Base-by-base conservation (phyloP, 1,140 invertebrate genomes). In the Augochlora pura region DNA sequence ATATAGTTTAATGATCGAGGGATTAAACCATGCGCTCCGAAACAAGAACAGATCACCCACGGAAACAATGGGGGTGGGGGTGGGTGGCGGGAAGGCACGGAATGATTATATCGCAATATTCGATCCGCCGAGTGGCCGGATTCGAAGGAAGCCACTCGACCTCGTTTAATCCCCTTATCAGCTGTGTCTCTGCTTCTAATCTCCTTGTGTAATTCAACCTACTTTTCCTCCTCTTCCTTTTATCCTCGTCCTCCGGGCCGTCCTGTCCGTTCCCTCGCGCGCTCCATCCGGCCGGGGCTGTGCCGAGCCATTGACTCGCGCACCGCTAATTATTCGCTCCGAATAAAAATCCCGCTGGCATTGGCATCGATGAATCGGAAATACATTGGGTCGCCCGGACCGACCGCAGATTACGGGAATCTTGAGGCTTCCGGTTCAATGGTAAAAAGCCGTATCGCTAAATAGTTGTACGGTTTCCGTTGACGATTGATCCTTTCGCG, bases 111-210 rank as follows among this genome's bases (percentile, higher is more conserved):
- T 78, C 60, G 60, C 38, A 32, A 78, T 72, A 72, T 78, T 78
- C 68, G 76, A 78, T 78, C 68, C 49, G 16, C 42, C 68, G 68
- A 59, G 32, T 42, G 32, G 54, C 54, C 42, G 49, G 38, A 46
- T 78, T 73, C 46, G 69, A 72, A 64, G 69, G 68, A 78, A 73
- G 68, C 76, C 76, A 65, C 60, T 78, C 63, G 62, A 73, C 69
- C 77, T 59, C 77, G 69, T 79, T 79, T 65, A 73, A 79, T 79
- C 70, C 49, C 70, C 77, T 79, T 79, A 79, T 79, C 77, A 73
- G 39, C 70, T 18, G 49, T 79, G 69, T 73, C 77, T 38, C 32
- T 42, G 65, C 9, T 76, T 62, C 72, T 73, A 52, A 80, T 83
- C 77, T 64, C 59, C 38, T 80, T 70, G 64, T 80, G 39, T 80